A percentile compares a stretch with the other conserved stretches of the same genome.
Evolutionary conservation across 2,113 vertebrate species (phyloP).

Genomic region (Dissostichus mawsoni): DNA sequence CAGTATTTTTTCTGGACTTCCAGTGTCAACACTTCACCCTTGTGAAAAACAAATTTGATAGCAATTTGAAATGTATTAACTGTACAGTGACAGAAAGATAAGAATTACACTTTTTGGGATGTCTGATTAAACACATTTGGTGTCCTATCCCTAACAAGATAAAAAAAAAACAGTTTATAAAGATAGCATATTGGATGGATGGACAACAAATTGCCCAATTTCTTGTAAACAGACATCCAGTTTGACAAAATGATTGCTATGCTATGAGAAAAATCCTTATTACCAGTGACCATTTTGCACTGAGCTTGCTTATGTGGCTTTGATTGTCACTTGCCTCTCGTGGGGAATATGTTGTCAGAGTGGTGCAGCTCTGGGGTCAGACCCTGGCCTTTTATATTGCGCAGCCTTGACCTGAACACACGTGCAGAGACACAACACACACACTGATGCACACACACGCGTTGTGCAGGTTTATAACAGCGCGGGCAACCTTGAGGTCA

Average conservation of each 20-base stretch:
- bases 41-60: background rate
- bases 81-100: no score
- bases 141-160: background rate
- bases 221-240: conserved; percentile 5
- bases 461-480: conserved; percentile 36
- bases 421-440: conserved; percentile 7
- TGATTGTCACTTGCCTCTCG: background rate
- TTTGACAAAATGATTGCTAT: background rate
- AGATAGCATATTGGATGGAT: no score
- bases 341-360: background rate
- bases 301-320: background rate
- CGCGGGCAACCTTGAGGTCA: conserved; percentile 66
- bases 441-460: background rate
- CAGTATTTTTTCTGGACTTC: background rate
- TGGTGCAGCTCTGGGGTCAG: conserved; percentile 38
- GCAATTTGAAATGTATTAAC: background rate
- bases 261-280: background rate
- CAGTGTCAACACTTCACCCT: background rate
- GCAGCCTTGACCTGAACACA: conserved; percentile 38
- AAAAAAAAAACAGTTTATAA: background rate
- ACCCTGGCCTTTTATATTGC: conserved; percentile 23
- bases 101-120: background rate
- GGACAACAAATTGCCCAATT: background rate
- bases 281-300: background rate
- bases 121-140: background rate